A percentile compares a stretch with the other conserved stretches of the same genome.
These are phyloP conservation scores for Resseliella maxima DNA, from an alignment of 2,888 invertebrate species.

Conservation along the genomic window DNA sequence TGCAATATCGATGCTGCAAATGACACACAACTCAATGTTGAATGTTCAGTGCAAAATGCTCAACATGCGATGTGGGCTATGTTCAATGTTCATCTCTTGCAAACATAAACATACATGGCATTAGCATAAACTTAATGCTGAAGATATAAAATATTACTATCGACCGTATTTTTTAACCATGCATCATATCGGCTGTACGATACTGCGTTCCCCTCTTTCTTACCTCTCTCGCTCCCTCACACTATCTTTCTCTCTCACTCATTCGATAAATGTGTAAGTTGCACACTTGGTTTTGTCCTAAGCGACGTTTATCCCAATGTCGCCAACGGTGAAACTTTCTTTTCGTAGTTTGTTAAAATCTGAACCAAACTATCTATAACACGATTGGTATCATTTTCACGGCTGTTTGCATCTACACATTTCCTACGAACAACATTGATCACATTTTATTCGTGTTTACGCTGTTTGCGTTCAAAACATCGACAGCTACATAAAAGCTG, in stretches of 20 bases:
- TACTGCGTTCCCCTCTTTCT: neutral
- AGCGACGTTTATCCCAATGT: slow-evolving; percentile 13
- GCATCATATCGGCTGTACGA: slow-evolving; percentile 2
- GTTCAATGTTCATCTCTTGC: slow-evolving; percentile 23
- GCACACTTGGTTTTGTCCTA: neutral
- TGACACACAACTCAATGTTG: neutral
- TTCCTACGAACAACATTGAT: slow-evolving; percentile 34
- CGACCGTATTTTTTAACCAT: slow-evolving; percentile 12
- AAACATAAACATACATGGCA: slow-evolving; percentile 10
- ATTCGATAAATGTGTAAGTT: neutral
- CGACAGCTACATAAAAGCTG: neutral
- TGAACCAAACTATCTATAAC: slow-evolving; percentile 53
- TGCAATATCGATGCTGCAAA: slow-evolving; percentile 17
- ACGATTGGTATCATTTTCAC: slow-evolving; percentile 54
- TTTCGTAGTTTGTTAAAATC: slow-evolving; percentile 49
- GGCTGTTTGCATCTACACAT: slow-evolving; percentile 50
- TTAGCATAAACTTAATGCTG: slow-evolving; percentile 30
- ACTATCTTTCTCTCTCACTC: neutral
- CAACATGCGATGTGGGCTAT: neutral
- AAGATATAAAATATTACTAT: slow-evolving; percentile 36
- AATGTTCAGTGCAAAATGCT: neutral
- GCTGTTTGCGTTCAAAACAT: neutral
- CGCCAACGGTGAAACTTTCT: slow-evolving; percentile 44
- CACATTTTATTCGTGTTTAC: neutral
- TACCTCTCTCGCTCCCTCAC: neutral